phyloP scores from a whole-genome alignment of 2,888 invertebrate species.

The Rotaria macrura region DNA sequence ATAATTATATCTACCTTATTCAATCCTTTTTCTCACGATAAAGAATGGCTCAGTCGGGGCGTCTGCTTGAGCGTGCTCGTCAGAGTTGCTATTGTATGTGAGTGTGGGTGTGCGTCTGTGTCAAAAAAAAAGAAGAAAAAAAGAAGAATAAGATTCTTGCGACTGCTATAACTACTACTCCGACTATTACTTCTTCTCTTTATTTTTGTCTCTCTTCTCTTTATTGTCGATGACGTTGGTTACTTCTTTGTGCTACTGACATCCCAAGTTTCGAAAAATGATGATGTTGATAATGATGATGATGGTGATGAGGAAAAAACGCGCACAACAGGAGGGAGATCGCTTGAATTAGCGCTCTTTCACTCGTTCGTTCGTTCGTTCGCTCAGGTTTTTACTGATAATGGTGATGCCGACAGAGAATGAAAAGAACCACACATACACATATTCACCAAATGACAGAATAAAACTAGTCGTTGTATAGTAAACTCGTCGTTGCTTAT shows the following conservation, averaged over 20 bases:
- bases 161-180: not conserved
- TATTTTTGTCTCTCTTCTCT: not conserved
- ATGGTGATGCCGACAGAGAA: not conserved
- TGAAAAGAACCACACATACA: not conserved
- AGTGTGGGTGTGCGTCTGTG: not conserved
- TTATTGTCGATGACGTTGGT: not conserved
- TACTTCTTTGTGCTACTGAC: not conserved
- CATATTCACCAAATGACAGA: not conserved
- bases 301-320: not conserved
- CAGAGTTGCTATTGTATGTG: not conserved
- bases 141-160: not conserved
- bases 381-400: not conserved
- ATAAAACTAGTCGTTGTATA: not conserved
- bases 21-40: not conserved
- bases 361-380: not conserved
- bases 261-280: not conserved
- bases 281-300: not conserved
- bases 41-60: not conserved
- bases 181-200: not conserved
- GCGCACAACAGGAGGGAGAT: not conserved
- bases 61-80: not conserved
- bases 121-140: not conserved
- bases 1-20: not conserved
- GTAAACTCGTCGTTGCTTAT: not conserved
- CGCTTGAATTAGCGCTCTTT: not conserved